Percentiles rank a stretch among this genome's conserved stretches.
Conservation (phyloP, 2,888 invertebrate species). For the Strigamia maritima region DNA sequence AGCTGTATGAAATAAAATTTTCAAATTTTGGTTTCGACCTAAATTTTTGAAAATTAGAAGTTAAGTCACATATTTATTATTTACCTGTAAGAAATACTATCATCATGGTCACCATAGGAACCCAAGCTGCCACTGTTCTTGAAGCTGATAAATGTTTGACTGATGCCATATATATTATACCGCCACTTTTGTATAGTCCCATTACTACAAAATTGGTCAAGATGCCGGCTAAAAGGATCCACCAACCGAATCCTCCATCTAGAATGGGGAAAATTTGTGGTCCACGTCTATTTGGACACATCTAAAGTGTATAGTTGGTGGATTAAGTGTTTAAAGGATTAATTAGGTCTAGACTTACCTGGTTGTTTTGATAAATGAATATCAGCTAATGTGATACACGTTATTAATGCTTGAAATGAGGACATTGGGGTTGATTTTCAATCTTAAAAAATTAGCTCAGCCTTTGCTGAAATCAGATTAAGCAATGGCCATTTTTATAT, state of each 20-base stretch:
- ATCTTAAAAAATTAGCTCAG: too few species aligned
- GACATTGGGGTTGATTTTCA: too few species aligned
- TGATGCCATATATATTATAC: constrained; percentile 5
- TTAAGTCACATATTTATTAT: neutral
- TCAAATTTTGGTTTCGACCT: neutral
- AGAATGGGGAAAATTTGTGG: neutral
- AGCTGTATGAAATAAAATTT: too few species aligned
- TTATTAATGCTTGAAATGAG: too few species aligned
- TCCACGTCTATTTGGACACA: neutral
- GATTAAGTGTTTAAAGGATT: too few species aligned
- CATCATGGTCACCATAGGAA: constrained; percentile 7
- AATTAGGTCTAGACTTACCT: too few species aligned
- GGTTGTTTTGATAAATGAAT: too few species aligned
- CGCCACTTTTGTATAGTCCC: constrained; percentile 18
- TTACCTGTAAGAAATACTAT: neutral
- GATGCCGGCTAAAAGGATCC: neutral
- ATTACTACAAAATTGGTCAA: neutral
- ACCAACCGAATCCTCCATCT: constrained; percentile 18
- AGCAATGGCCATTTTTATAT: too few species aligned
- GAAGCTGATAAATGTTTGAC: neutral
- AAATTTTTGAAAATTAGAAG: neutral
- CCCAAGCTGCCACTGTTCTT: neutral
- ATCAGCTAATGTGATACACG: too few species aligned
- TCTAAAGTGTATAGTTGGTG: too few species aligned
- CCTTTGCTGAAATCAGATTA: too few species aligned